Evolutionary conservation across 2,888 invertebrate genomes (phyloP), one percentile per base, ranked within the genome.

Genomic region (Idaea straminata): DNA sequence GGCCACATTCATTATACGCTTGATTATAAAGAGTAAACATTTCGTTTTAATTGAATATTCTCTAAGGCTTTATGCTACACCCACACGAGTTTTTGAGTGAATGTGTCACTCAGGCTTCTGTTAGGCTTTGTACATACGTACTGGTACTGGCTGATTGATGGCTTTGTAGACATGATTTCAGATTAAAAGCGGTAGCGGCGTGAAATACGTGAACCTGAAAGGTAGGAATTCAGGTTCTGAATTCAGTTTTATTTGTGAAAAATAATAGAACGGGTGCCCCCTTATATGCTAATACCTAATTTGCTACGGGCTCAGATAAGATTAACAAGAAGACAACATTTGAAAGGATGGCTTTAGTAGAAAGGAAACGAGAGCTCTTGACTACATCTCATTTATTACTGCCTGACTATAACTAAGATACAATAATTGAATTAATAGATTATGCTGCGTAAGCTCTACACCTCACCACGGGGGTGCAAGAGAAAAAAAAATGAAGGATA

Each of bases 21-120:
- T 47, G 47, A 47, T 47, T 47, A 47, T 47, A 47, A 47, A 47
- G 47, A 47, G 47, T 47, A 47, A 47, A 47, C 47, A 47, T 47
- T 47, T 47, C 47, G 47, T 47, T 47, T 47, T 47, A 47, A 47
- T 47, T 47, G 47, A 47, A 47, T 47, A 47, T 47, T 47, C 47
- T 47, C 47, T 47, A 47, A 47, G 13, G 47, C 47, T 47, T 47
- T 47, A 13, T 13, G 47, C 47, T 47, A 47, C 47, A 13, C 47
- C 47, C 47, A 47, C 47, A 7, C 47, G 47, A 47, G 47, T 47
- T 47, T 47, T 47, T 47, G 47, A 47, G 47, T 13, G 47, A 47
- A 47, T 47, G 47, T 47, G 47, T 47, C 47, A 47, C 47, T 47
- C 47, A 47, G 47, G 47, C 47, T 47, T 47, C 47, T 10, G 47